These are phyloP conservation scores for Gambusia holbrooki DNA, from an alignment of 2,113 vertebrate genomes.

Conservation along the genomic window DNA sequence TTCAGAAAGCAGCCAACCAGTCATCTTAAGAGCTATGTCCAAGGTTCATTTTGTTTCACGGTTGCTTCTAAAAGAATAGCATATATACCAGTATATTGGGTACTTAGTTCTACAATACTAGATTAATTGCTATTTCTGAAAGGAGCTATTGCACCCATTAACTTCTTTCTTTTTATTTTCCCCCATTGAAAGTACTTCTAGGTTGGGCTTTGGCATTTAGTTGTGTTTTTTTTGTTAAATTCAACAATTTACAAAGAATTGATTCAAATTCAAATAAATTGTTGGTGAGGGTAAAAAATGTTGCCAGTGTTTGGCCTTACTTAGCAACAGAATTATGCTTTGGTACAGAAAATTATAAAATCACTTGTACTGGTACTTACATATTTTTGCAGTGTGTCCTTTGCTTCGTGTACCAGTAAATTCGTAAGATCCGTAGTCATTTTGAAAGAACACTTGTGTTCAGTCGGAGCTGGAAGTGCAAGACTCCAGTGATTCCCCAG, in stretches of 20 bases:
- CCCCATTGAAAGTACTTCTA: no score
- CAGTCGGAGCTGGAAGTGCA: neutral
- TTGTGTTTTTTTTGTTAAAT: no score
- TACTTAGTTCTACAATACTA: no score
- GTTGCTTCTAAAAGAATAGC: no score
- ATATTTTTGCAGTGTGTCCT: rapidly evolving
- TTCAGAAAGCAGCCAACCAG: neutral
- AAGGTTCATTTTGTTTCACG: no score
- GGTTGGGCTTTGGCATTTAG: neutral
- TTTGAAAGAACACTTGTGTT: rapidly evolving
- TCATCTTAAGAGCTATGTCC: neutral
- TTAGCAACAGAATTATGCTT: neutral
- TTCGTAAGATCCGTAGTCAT: rapidly evolving
- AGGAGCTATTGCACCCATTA: neutral
- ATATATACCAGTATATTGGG: no score
- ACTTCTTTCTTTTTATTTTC: no score
- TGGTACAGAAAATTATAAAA: neutral
- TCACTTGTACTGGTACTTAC: slow-evolving; percentile 55
- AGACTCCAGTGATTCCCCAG: slow-evolving; percentile 5
- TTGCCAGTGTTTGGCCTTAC: neutral
- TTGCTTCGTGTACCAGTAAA: rapidly evolving
- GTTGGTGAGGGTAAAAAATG: no score
- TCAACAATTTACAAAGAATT: no score
- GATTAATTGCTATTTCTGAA: neutral
- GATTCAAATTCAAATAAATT: neutral